A percentile compares a stretch with the other conserved stretches of the same genome.
Conservation (phyloP, 2,113 vertebrate species). For the Chionomys nivalis region DNA sequence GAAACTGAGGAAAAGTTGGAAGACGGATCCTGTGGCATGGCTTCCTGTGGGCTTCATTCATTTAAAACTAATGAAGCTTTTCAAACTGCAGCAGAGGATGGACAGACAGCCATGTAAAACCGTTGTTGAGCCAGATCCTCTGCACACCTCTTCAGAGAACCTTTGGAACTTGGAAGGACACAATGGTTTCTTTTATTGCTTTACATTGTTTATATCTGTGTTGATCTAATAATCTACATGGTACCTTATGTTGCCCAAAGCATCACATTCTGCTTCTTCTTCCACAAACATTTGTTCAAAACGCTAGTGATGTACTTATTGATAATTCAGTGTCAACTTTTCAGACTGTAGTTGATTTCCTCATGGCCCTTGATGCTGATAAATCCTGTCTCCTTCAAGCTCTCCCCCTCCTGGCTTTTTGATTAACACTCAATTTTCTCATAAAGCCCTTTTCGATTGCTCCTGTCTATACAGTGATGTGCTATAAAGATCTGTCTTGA, state of each 20-base stretch:
- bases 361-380: neutral
- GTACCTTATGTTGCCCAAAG: neutral
- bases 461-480: neutral
- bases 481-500: neutral
- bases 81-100: neutral
- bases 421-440: neutral
- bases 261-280: neutral
- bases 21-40: too few relatives aligned
- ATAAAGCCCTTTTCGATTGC: constrained; percentile 13
- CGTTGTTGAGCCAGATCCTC: neutral
- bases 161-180: neutral
- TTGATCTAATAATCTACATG: neutral
- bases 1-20: neutral
- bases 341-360: neutral
- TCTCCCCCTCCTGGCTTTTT: neutral
- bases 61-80: neutral
- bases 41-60: too few relatives aligned
- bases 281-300: neutral
- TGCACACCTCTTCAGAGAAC: neutral
- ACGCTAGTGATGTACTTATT: neutral
- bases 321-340: neutral
- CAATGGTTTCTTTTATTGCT: neutral
- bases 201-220: neutral
- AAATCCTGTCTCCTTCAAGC: neutral
- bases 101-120: neutral